These are phyloP conservation scores for Notothenia rossii DNA, from an alignment of 2,113 vertebrate species.

Conservation along the genomic window DNA sequence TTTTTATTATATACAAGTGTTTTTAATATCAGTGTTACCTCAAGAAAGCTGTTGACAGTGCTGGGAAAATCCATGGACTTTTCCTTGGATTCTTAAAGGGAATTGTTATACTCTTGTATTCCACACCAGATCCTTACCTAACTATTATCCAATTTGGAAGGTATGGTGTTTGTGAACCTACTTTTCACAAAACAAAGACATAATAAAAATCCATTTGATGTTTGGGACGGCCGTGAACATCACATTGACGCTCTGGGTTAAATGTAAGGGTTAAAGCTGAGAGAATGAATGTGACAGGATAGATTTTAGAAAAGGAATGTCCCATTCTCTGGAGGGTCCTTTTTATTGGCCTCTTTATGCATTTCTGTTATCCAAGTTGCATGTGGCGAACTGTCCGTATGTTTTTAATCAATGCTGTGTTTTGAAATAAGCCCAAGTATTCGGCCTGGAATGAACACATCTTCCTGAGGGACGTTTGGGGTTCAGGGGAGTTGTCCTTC, in stretches of 20 bases:
- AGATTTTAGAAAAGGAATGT: constrained; percentile 55
- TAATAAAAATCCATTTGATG: constrained; percentile 1
- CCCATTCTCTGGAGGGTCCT: constrained; percentile 41
- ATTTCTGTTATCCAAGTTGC: constrained; percentile 58
- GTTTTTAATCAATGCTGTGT: constrained; percentile 82
- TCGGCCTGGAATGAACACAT: constrained; percentile 74
- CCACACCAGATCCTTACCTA: constrained; percentile 13
- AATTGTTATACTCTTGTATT: constrained; percentile 34
- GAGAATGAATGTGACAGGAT: constrained; percentile 41
- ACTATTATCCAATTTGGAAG: constrained; percentile 26
- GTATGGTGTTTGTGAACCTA: constrained; percentile 38
- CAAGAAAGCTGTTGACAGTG: constrained; percentile 6
- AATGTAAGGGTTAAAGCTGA: background rate
- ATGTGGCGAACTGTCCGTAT: constrained; percentile 69
- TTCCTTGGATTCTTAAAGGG: constrained; percentile 24
- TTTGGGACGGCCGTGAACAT: constrained; percentile 1
- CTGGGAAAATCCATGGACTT: constrained; percentile 47
- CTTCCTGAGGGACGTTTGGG: constrained; percentile 55
- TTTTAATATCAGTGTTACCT: constrained; percentile 39
- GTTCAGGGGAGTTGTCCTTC: constrained; percentile 43
- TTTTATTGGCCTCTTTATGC: constrained; percentile 51
- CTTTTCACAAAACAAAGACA: constrained; percentile 23
- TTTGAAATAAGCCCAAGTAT: constrained; percentile 77
- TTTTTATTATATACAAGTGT: constrained; percentile 33
- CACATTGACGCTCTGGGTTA: constrained; percentile 5